These are phyloP conservation scores for Lampropteryx suffumata DNA, from an alignment of 2,888 invertebrate species.

Conservation along the genomic window DNA sequence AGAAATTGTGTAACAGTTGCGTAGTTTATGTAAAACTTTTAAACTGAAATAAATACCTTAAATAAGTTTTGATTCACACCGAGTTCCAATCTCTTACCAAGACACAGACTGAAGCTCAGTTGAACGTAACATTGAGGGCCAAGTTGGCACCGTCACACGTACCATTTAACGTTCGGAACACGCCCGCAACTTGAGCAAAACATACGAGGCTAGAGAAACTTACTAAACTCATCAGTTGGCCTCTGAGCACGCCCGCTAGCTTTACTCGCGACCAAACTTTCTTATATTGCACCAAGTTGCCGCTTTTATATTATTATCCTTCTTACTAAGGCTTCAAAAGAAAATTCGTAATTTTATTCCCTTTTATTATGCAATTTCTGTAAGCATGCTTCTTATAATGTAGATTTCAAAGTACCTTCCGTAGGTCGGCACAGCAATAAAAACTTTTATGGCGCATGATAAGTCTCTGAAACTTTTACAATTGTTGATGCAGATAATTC, in stretches of 20 bases:
- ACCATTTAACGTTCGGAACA: slow-evolving; percentile 55
- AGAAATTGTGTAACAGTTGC: too few relatives aligned
- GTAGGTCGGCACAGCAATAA: too few relatives aligned
- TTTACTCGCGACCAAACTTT: slow-evolving; percentile 64
- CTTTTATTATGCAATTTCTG: slow-evolving; percentile 1
- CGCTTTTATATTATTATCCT: slow-evolving; percentile 51
- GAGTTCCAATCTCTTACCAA: slow-evolving; percentile 2
- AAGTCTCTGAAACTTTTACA: slow-evolving; percentile 1
- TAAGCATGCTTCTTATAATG: too few relatives aligned
- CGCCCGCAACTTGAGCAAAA: slow-evolving; percentile 55
- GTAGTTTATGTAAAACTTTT: too few relatives aligned
- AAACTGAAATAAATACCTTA: too few relatives aligned
- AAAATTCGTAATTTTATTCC: slow-evolving; percentile 11
- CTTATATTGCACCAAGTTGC: slow-evolving; percentile 62
- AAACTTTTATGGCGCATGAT: not conserved
- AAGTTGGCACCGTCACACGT: slow-evolving; percentile 38
- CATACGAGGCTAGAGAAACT: slow-evolving; percentile 60
- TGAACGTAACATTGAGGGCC: slow-evolving; percentile 25
- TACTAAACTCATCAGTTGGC: slow-evolving; percentile 75
- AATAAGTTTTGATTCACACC: not conserved
- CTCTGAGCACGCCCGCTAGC: slow-evolving; percentile 59
- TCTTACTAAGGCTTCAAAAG: slow-evolving; percentile 33
- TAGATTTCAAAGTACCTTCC: not conserved
- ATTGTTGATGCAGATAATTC: not conserved
- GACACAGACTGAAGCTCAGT: slow-evolving; percentile 8